Conservation (phyloP, 2,888 invertebrate species). For the Yponomeuta cagnagella region DNA sequence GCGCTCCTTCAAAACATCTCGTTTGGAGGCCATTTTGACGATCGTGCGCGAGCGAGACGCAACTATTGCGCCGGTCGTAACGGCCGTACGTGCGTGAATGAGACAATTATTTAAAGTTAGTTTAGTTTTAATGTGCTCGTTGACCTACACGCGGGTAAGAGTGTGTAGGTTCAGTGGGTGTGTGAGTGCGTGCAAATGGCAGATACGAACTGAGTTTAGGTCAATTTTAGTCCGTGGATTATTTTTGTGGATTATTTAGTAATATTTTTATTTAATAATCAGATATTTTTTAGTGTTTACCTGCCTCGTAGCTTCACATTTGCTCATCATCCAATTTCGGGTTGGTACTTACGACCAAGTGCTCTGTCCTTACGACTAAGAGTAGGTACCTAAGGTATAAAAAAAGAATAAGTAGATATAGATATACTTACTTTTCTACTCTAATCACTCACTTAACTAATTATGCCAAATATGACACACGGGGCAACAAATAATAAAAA, state of each 20-base stretch:
- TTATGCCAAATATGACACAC: too few species aligned
- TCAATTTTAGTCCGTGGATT: constrained; percentile 20
- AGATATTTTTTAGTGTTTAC: background rate
- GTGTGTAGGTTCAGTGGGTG: constrained; percentile 50
- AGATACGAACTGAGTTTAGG: constrained; percentile 22
- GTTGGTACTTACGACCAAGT: too few species aligned
- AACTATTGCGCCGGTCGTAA: constrained; percentile 37
- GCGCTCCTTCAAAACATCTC: constrained; percentile 75
- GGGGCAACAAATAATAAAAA: too few species aligned
- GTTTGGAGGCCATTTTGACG: constrained; percentile 76
- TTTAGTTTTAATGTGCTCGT: constrained; percentile 45
- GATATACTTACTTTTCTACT: too few species aligned
- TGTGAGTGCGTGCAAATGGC: constrained; percentile 31
- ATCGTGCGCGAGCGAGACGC: constrained; percentile 61
- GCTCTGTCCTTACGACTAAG: too few species aligned
- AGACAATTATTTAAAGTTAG: constrained; percentile 74
- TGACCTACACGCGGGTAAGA: constrained; percentile 31
- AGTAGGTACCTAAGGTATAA: too few species aligned
- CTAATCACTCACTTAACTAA: too few species aligned
- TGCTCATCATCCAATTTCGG: too few species aligned
- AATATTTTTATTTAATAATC: background rate
- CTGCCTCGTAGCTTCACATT: too few species aligned
- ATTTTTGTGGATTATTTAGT: background rate
- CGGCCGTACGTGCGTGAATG: constrained; percentile 62
- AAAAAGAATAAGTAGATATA: too few species aligned